Conservation (phyloP, 1,140 invertebrate genomes). For the Caenorhabditis elegans region DNA sequence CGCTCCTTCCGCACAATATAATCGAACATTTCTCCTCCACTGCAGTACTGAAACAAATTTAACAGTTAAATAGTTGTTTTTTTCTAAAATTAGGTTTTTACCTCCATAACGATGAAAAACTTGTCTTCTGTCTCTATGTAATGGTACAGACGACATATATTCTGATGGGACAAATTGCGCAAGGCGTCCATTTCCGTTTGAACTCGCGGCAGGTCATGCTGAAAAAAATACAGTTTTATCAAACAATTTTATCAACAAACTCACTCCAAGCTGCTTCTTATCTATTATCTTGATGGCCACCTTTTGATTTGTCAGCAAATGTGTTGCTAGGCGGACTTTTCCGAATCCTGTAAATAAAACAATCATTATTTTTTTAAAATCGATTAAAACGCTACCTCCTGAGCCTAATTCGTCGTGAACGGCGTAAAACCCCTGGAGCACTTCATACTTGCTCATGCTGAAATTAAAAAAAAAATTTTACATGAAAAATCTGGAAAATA, state of each 20-base stretch:
- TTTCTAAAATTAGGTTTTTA: constrained; percentile 57
- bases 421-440: constrained; percentile 42
- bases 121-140: constrained; percentile 77
- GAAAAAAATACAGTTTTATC: constrained; percentile 52
- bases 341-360: constrained; percentile 67
- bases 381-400: constrained; percentile 47
- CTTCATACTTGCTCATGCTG: constrained; percentile 21
- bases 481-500: background rate
- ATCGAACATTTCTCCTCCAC: constrained; percentile 82
- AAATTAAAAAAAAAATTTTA: background rate
- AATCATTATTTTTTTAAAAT: background rate
- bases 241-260: constrained; percentile 52
- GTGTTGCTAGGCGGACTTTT: constrained; percentile 79
- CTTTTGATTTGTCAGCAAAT: constrained; percentile 77
- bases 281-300: constrained; percentile 86
- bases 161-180: constrained; percentile 76
- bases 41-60: constrained; percentile 73
- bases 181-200: constrained; percentile 80
- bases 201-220: constrained; percentile 80
- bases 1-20: constrained; percentile 78
- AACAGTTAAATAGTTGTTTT: background rate
- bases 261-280: constrained; percentile 76
- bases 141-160: constrained; percentile 75
- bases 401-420: constrained; percentile 52
- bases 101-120: constrained; percentile 77